Conservation (phyloP, 2,888 invertebrate genomes). For the Drosophila pseudotalamancana region DNA sequence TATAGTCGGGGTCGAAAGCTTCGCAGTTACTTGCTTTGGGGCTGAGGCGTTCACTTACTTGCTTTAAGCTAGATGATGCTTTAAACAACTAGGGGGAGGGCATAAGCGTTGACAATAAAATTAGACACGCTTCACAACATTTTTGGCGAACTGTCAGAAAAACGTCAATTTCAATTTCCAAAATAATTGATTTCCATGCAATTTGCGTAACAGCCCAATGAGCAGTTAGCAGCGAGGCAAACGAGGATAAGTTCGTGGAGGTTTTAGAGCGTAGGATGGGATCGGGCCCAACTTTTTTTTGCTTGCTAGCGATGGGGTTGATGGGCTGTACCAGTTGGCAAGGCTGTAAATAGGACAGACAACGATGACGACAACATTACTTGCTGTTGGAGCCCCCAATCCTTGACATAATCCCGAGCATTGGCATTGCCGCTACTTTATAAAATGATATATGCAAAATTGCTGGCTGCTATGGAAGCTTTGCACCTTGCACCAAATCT, state of each 20-base stretch:
- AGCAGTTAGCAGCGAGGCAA: conserved; percentile 49
- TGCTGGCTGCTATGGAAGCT: conserved; percentile 46
- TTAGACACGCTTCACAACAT: conserved; percentile 75
- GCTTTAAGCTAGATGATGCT: conserved; percentile 3
- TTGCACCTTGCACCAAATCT: conserved; percentile 75
- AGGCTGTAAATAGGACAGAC: conserved; percentile 28
- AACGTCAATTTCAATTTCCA: conserved; percentile 80
- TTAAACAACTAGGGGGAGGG: conserved; percentile 23
- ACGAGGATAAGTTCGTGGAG: conserved; percentile 7
- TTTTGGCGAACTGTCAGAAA: conserved; percentile 74
- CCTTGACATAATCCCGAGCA: conserved; percentile 29
- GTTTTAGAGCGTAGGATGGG: neutral
- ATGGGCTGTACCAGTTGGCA: conserved; percentile 7
- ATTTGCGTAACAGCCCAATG: conserved; percentile 73
- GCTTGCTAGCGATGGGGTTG: neutral
- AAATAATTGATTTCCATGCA: conserved; percentile 81
- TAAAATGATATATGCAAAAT: conserved; percentile 57
- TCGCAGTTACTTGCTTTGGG: neutral
- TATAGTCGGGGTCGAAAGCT: conserved; percentile 11
- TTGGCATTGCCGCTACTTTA: conserved; percentile 11
- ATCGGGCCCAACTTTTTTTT: neutral
- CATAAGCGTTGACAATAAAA: conserved; percentile 62
- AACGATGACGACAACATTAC: conserved; percentile 16
- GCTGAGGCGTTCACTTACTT: neutral
- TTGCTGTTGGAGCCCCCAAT: conserved; percentile 33